These are phyloP conservation scores for Synanthedon andrenaeformis DNA, from an alignment of 2,888 invertebrate genomes.

Conservation along the genomic window DNA sequence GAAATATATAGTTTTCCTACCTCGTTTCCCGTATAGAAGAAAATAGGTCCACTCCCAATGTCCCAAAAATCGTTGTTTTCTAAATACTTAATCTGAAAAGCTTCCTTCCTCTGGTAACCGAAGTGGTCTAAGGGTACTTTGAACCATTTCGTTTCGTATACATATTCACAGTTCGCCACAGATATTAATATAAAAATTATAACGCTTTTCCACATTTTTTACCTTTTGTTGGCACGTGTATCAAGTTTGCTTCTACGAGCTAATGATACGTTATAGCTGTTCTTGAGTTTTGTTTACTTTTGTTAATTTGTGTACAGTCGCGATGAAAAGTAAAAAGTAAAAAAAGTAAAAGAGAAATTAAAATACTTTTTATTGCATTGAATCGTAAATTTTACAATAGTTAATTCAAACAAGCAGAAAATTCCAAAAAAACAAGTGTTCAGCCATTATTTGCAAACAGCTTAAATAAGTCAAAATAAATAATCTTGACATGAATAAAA, in stretches of 20 bases:
- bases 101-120: slow-evolving; percentile 78
- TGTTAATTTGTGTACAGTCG: slow-evolving; percentile 28
- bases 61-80: slow-evolving; percentile 82
- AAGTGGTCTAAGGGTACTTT: slow-evolving; percentile 88
- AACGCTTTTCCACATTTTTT: slow-evolving; percentile 22
- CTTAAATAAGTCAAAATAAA: too few species aligned
- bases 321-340: slow-evolving; percentile 14
- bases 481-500: too few species aligned
- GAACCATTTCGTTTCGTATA: slow-evolving; percentile 51
- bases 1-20: slow-evolving; percentile 19
- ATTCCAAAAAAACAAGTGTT: too few species aligned
- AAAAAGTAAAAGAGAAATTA: too few species aligned
- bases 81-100: slow-evolving; percentile 84
- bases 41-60: slow-evolving; percentile 77
- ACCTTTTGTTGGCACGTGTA: slow-evolving; percentile 39
- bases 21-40: slow-evolving; percentile 97
- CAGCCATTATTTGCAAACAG: too few species aligned
- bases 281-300: slow-evolving; percentile 11
- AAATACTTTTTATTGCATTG: too few species aligned
- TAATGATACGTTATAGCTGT: too few species aligned
- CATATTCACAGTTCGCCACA: slow-evolving; percentile 17
- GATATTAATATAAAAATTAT: background rate
- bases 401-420: too few species aligned
- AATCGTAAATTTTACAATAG: too few species aligned
- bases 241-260: slow-evolving; percentile 4